Conservation (phyloP, 2,797 vertebrate species). For the Megaceryle alcyon region DNA sequence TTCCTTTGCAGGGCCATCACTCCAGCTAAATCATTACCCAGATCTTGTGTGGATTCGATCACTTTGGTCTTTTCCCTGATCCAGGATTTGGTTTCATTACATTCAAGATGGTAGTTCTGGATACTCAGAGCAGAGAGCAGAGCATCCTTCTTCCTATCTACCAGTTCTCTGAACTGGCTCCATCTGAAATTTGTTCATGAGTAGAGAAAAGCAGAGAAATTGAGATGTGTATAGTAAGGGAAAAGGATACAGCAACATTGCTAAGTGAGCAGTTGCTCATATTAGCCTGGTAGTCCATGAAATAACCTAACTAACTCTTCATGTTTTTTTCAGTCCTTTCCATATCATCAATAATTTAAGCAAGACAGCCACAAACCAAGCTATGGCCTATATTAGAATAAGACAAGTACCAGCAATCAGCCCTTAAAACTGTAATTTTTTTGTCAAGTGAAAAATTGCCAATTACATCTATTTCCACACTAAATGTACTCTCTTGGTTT, state of each 20-base stretch:
- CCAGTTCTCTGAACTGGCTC: slow-evolving; percentile 97
- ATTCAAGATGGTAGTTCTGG: slow-evolving; percentile 98
- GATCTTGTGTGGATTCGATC: slow-evolving; percentile 97
- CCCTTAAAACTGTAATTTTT: not conserved
- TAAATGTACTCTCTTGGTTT: not conserved
- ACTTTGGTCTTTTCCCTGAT: slow-evolving; percentile 99
- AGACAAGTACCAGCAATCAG: not conserved
- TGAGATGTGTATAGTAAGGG: not conserved
- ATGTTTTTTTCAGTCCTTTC: not conserved
- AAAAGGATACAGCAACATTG: not conserved
- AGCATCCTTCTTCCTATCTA: slow-evolving; percentile 95
- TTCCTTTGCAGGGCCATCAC: slow-evolving; percentile 98
- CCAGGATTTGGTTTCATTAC: slow-evolving; percentile 99
- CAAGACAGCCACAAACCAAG: not conserved
- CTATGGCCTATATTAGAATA: not conserved
- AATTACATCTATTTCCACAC: not conserved
- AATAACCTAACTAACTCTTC: not conserved
- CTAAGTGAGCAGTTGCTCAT: not conserved
- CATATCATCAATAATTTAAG: not conserved
- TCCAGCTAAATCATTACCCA: slow-evolving; percentile 94
- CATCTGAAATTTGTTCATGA: slow-evolving; percentile 80
- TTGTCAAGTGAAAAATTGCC: not conserved
- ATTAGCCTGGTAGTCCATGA: not conserved
- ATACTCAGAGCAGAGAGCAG: slow-evolving; percentile 94
- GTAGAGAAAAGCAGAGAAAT: not conserved